Evolutionary conservation across 2,888 invertebrate species (phyloP).

Genomic region (Pilophorus perplexus): DNA sequence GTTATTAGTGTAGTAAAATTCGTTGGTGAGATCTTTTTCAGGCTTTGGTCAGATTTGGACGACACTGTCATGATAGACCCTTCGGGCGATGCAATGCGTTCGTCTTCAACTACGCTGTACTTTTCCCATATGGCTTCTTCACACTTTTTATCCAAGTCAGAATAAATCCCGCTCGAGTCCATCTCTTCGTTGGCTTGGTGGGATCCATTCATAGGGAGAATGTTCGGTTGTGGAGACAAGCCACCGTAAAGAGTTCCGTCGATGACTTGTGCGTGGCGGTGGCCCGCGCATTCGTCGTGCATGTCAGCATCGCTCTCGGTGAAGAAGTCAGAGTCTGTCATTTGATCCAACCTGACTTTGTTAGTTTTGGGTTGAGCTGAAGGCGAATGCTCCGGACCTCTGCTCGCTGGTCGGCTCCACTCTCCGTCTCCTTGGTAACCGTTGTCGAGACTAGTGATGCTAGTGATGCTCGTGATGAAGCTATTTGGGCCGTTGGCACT

Average conservation of each 20-base stretch:
- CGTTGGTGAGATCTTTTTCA: constrained; percentile 46
- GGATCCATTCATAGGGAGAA: constrained; percentile 39
- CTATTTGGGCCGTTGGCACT: constrained; percentile 59
- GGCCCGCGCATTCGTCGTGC: constrained; percentile 62
- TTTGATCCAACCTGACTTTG: constrained; percentile 59
- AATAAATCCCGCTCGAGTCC: constrained; percentile 88
- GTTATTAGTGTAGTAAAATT: constrained; percentile 45
- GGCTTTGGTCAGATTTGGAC: constrained; percentile 55
- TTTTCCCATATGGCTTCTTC: constrained; percentile 56
- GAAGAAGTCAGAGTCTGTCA: constrained; percentile 90
- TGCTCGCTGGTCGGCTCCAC: constrained; percentile 81
- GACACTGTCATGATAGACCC: constrained; percentile 58
- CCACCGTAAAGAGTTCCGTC: constrained; percentile 82
- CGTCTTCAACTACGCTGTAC: constrained; percentile 51
- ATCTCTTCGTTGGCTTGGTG: constrained; percentile 68
- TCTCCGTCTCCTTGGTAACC: constrained; percentile 92
- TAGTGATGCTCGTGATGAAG: constrained; percentile 84
- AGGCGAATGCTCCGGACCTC: constrained; percentile 60
- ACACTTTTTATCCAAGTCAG: constrained; percentile 75
- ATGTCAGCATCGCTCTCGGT: constrained; percentile 88
- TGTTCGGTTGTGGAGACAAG: constrained; percentile 43
- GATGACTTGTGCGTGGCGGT: constrained; percentile 77
- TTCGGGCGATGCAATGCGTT: constrained; percentile 64
- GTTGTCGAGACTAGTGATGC: constrained; percentile 86
- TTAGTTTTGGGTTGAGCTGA: constrained; percentile 61